phyloP scores from a whole-genome alignment of 2,797 vertebrate species.

The Pantherophis vulpinus region DNA sequence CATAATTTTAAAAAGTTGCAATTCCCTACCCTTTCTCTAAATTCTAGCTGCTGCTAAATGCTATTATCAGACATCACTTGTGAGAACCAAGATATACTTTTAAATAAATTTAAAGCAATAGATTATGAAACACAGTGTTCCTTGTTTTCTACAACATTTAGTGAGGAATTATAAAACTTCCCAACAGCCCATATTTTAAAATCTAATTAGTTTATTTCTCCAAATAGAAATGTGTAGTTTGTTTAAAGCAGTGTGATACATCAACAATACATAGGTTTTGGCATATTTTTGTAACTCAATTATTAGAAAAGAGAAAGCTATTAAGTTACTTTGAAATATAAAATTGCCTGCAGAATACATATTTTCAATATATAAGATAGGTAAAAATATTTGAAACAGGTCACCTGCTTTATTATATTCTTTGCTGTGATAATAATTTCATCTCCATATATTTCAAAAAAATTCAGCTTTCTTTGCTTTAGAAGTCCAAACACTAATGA shows the following conservation, averaged over 20 bases:
- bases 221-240: constrained; percentile 9
- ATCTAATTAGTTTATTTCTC: constrained; percentile 5
- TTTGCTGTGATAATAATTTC: constrained; percentile 91
- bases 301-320: background rate
- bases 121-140: background rate
- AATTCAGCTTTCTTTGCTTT: constrained; percentile 93
- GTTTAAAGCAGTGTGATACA: background rate
- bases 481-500: constrained; percentile 93
- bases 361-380: background rate
- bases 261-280: background rate
- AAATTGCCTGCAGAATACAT: background rate
- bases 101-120: background rate
- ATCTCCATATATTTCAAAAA: constrained; percentile 93
- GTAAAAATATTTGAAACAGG: background rate
- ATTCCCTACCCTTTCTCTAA: background rate
- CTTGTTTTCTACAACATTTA: background rate
- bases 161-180: background rate
- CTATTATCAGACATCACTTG: background rate
- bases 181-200: background rate
- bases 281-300: background rate
- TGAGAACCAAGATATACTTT: background rate
- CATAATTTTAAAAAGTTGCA: background rate
- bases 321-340: background rate
- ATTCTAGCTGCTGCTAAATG: background rate
- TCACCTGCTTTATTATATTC: constrained; percentile 90